These are phyloP conservation scores for Sebastes hubbsi DNA, from an alignment of 2,797 vertebrate species.

Conservation along the genomic window DNA sequence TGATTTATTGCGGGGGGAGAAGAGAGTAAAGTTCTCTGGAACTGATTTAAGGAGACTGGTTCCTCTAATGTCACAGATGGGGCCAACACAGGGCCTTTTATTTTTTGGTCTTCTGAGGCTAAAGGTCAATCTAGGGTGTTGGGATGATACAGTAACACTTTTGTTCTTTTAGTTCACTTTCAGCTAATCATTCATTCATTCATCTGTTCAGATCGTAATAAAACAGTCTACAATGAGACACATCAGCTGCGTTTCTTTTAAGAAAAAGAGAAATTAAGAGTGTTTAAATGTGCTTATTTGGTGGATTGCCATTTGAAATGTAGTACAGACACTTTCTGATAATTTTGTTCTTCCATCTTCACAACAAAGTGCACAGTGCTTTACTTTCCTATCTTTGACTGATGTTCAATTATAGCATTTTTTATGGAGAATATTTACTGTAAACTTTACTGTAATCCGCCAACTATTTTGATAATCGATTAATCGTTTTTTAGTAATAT, in stretches of 20 bases:
- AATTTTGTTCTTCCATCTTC: not conserved
- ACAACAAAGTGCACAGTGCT: too few relatives aligned
- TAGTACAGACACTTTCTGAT: not conserved
- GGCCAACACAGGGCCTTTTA: not conserved
- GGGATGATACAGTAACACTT: not conserved
- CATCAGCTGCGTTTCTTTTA: not conserved
- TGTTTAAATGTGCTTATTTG: not conserved
- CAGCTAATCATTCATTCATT: not conserved
- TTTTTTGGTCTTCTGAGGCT: not conserved
- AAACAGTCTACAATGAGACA: not conserved
- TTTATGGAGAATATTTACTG: not conserved
- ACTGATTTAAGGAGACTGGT: not conserved
- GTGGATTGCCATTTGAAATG: not conserved
- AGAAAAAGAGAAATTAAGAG: not conserved
- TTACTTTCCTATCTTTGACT: too few relatives aligned
- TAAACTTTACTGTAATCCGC: too few relatives aligned
- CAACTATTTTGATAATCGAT: too few relatives aligned
- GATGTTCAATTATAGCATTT: not conserved
- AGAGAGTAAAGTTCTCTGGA: not conserved
- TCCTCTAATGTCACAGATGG: not conserved
- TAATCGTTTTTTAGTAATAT: too few relatives aligned
- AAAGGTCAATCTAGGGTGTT: not conserved
- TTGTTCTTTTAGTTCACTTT: not conserved
- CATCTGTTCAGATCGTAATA: not conserved
- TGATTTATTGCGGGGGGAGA: constrained; percentile 5